Conservation (phyloP, 2,888 invertebrate species). For the Noctuana brunneofusca region DNA sequence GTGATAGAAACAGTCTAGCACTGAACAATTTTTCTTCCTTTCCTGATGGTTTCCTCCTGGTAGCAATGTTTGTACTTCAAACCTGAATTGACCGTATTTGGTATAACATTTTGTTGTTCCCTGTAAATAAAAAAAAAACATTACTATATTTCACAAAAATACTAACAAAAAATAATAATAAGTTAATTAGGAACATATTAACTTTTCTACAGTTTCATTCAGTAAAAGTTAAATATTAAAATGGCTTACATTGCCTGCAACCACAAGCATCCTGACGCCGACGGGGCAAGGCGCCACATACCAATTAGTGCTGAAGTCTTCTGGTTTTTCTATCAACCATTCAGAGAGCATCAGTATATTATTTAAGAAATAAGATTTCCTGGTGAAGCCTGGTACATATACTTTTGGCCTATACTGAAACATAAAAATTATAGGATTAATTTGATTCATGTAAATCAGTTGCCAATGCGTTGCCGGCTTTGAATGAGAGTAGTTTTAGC, state of each 20-base stretch:
- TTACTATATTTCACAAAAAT: no score
- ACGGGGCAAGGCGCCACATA: constrained; percentile 90
- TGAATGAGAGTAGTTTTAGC: no score
- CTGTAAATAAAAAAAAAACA: constrained; percentile 58
- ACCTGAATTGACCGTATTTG: constrained; percentile 84
- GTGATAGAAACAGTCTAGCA: constrained; percentile 93
- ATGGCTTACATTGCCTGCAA: constrained; percentile 85
- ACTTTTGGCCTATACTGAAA: constrained; percentile 61
- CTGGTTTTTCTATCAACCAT: constrained; percentile 95
- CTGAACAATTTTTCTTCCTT: constrained; percentile 76
- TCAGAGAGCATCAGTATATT: constrained; percentile 94
- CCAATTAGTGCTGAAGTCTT: constrained; percentile 88
- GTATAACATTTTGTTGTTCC: constrained; percentile 87
- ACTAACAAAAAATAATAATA: no score
- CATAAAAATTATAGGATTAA: neutral
- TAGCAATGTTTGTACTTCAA: constrained; percentile 84
- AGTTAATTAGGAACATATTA: no score
- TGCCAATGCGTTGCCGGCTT: no score
- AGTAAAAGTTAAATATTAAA: neutral
- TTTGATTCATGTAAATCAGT: neutral
- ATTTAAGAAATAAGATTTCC: constrained; percentile 52
- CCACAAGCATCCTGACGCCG: constrained; percentile 91
- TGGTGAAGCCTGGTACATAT: constrained; percentile 74
- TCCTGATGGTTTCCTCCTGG: constrained; percentile 86
- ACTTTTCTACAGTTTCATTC: no score